Evolutionary conservation across 2,113 vertebrate species (phyloP).

Genomic region (Octodon degus): DNA sequence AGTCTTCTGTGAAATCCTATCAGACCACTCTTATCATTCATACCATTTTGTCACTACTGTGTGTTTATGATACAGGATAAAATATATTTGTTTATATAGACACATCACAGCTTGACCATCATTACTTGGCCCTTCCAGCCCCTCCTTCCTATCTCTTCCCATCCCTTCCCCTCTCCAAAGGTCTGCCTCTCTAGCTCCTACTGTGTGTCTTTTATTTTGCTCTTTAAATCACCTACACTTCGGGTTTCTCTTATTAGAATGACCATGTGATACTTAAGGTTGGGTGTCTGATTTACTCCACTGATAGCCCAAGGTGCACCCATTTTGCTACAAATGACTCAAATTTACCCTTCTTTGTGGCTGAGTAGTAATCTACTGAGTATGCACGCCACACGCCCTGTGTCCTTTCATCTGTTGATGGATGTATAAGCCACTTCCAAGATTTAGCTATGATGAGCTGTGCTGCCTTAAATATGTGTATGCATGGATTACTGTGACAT

Average conservation of each 20-base stretch:
- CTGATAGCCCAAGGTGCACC: neutral
- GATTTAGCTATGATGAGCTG: neutral
- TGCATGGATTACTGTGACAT: neutral
- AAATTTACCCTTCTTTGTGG: neutral
- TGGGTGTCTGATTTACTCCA: neutral
- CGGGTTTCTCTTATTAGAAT: neutral
- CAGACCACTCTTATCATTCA: neutral
- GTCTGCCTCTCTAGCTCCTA: neutral
- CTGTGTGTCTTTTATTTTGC: neutral
- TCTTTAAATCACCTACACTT: neutral
- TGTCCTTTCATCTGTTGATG: neutral
- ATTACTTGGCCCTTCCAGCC: neutral
- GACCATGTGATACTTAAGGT: neutral
- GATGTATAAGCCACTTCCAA: neutral
- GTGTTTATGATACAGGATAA: neutral
- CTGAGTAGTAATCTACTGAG: neutral
- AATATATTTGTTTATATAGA: neutral
- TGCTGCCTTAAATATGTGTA: neutral
- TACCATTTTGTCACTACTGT: neutral
- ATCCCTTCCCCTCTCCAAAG: neutral
- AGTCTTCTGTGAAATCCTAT: neutral
- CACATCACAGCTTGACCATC: neutral
- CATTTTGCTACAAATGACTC: neutral
- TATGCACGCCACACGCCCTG: neutral
- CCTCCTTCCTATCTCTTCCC: neutral